Evolutionary conservation across 2,888 invertebrate genomes (phyloP).

Genomic region (Lithophane socia): DNA sequence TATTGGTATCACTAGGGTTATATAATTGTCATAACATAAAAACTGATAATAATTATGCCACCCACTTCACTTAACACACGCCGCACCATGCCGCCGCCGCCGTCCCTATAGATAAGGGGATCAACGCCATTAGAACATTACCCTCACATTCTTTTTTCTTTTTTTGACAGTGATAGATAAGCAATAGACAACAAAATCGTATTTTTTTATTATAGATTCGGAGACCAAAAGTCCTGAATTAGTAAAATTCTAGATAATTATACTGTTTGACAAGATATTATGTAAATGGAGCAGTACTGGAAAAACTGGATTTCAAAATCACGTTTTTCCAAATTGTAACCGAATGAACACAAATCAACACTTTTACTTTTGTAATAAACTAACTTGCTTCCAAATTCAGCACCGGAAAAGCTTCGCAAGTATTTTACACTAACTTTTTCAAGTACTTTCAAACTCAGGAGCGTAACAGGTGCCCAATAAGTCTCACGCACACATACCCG

Average conservation of each 20-base stretch:
- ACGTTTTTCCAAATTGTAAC: neutral
- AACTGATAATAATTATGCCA: conserved; percentile 1
- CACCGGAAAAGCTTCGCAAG: conserved; percentile 11
- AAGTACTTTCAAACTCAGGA: conserved; percentile 29
- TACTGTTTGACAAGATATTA: neutral
- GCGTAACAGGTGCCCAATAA: conserved; percentile 72
- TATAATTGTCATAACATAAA: neutral
- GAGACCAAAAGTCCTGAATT: neutral
- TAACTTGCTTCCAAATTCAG: conserved; percentile 26
- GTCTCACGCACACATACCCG: conserved; percentile 68
- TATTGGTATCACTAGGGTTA: neutral
- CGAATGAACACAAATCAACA: neutral
- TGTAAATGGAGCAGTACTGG: neutral
- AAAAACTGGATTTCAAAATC: neutral
- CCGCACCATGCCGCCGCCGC: no score
- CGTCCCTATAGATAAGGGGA: neutral
- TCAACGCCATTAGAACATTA: neutral
- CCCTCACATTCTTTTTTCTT: neutral
- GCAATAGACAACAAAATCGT: neutral
- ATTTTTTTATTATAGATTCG: neutral
- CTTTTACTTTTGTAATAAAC: neutral
- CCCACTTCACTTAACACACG: neutral
- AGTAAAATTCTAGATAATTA: neutral
- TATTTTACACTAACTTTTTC: conserved; percentile 43
- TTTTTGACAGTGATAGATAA: neutral